Evolutionary conservation across 2,113 vertebrate species (phyloP).

Genomic region (Ammodytes marinus): DNA sequence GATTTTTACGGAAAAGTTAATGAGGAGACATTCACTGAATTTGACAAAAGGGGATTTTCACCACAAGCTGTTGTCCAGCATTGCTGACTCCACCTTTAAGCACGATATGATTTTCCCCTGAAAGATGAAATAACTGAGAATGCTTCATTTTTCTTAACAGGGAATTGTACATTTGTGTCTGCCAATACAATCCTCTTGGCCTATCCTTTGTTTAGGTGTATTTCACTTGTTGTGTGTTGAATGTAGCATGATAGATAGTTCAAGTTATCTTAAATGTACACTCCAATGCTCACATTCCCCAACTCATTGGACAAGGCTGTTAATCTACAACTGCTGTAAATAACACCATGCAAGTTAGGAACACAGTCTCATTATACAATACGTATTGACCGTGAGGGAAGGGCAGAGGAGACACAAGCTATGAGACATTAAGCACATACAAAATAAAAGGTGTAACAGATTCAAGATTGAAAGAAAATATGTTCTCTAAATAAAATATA

Average conservation of each 20-base stretch:
- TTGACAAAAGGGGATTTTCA: not conserved
- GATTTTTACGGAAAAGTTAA: too few species aligned
- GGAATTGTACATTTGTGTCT: not conserved
- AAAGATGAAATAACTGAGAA: not conserved
- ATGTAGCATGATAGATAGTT: not conserved
- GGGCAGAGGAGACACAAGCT: not conserved
- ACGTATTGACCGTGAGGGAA: not conserved
- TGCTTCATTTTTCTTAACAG: not conserved
- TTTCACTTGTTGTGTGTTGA: not conserved
- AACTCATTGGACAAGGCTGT: not conserved
- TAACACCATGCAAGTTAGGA: not conserved
- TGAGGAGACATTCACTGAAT: constrained; percentile 34
- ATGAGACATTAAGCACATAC: too few species aligned
- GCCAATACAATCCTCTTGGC: not conserved
- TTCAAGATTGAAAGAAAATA: not conserved
- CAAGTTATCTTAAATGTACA: not conserved
- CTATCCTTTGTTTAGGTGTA: not conserved
- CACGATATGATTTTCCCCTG: not conserved
- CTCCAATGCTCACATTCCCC: not conserved
- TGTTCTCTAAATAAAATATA: too few species aligned
- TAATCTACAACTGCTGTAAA: not conserved
- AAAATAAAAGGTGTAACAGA: not conserved
- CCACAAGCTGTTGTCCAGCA: too few species aligned
- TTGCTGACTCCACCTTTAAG: too few species aligned
- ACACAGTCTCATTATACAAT: too few species aligned